Evolutionary conservation across 2,888 invertebrate genomes (phyloP), one percentile per base, ranked within the genome.

Genomic region (Spodoptera exigua): DNA sequence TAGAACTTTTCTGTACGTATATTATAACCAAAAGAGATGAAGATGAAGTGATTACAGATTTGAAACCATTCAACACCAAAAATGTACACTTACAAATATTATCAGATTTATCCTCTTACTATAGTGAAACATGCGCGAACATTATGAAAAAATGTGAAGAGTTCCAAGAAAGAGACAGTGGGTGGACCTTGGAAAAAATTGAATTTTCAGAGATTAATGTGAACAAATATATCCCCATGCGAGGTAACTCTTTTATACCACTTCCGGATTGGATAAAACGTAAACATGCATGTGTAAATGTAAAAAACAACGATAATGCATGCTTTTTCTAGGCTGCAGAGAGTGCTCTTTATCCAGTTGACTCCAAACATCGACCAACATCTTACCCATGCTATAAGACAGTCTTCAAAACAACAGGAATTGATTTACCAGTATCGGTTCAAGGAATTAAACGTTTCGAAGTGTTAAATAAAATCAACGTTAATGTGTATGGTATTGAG

Each of bases 41-140:
- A 16, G 14, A 44, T 36, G 58, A 53, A 36, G 40, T 62, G 5
- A 18, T 48, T 11, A 48, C 57, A 14, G 57, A 62, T 14, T 18
- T 58, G 11, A 62, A 62, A 40, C 54, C 57, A 17, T 58, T 62
- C 35, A 62, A 54, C 34, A 62, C 54, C 1, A 62, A 62, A 40
- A 62, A 63, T 10, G 21, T 58, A 32, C 47, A 16, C 21, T 34
- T 59, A 17, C 40, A 41, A 37, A 11, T 32, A 34, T 44, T 21
- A 34, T 16, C n/a, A 14, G 39, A 39, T 16, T 39, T 39, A 39
- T 7, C 39, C 16, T 16, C 14, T 39, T 39, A 41, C 41, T 41
- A 21, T 41, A 41, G 18, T 18, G 41, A 41, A 18, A 2, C 2
- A 17, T 41, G 41, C n/a, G 41, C 2, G 17, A 41, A 45, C 13